Conservation (phyloP, 23 tunicate species). For the Ascidia mentula region DNA sequence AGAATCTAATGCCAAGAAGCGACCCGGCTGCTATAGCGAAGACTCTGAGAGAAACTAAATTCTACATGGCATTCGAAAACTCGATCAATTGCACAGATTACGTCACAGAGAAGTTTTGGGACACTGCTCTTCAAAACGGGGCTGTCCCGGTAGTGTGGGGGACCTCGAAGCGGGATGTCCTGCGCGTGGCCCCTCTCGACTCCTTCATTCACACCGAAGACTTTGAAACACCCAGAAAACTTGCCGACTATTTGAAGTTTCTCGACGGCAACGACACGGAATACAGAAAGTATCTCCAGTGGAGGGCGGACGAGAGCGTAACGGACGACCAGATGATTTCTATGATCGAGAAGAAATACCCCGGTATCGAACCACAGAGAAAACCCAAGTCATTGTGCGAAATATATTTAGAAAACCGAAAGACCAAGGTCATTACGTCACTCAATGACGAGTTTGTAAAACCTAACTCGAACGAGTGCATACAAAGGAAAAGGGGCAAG, state of each 20-base stretch:
- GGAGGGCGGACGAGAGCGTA: constrained; percentile 31
- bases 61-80: constrained; percentile 50
- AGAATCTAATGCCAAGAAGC: neutral
- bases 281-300: constrained; percentile 27
- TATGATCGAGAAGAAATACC: constrained; percentile 15
- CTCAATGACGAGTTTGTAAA: neutral
- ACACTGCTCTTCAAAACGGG: neutral
- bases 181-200: constrained; percentile 18
- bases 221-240: neutral
- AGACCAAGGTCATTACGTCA: neutral
- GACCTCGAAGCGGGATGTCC: neutral
- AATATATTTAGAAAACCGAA: neutral
- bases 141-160: constrained; percentile 31
- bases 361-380: neutral
- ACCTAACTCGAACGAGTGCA: neutral
- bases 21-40: neutral
- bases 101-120: constrained; percentile 25
- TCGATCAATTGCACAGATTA: constrained; percentile 22
- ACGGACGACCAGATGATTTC: constrained; percentile 33
- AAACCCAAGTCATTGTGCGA: neutral
- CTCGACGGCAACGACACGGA: constrained; percentile 4
- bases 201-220: constrained; percentile 16
- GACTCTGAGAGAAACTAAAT: constrained; percentile 9
- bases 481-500: too few species aligned
- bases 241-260: constrained; percentile 1